Base-by-base conservation (phyloP, 2,113 vertebrate genomes). In the Rhadina sibilatrix region DNA sequence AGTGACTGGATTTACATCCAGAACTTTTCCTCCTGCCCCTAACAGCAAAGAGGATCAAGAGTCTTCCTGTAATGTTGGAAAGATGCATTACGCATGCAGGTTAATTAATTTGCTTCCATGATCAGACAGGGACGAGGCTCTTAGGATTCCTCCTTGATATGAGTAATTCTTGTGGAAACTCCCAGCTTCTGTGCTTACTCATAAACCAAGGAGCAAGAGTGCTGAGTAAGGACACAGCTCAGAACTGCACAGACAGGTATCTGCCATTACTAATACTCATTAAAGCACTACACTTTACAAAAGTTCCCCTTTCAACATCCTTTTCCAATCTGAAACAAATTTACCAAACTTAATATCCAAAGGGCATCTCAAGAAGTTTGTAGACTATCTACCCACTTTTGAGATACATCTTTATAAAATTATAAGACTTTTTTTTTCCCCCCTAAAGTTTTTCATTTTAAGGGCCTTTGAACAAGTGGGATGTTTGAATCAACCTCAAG, bases 131-230 rank as follows among this genome's bases (percentile, higher is more conserved):
- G 35, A 88, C 6, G 38, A 68, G 19, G 79, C n/a, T 25, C 46
- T 46, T 3, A 47, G 24, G 80, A 93, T 65, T 79, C 69, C 24
- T 72, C 74, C 50, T 52, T 16, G 14, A 21, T 11, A 4, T 76
- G 91, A 97, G 46, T 92, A 83, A 89, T 23, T 69, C 60, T 33
- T 46, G 21, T 0, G 50, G 91, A 85, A 96, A 94, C 30, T 94
- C 94, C 92, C 74, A 35, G 50, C 91, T 97, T 94, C 94, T 74
- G 72, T 60, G 40, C 47, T 91, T 59, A 87, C 77, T 95, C 89
- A 84, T 38, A 52, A 60, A 37, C n/a, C 69, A 68, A 54, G 53
- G 44, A 46, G n/a, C 44, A 63, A 27, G 83, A 84, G 28, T 72
- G 74, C 89, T 89, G 93, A 97, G 70, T 69, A 91, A 87, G 77